These are phyloP conservation scores for Madoqua kirkii DNA, from an alignment of 2,113 vertebrate genomes.

Conservation along the genomic window DNA sequence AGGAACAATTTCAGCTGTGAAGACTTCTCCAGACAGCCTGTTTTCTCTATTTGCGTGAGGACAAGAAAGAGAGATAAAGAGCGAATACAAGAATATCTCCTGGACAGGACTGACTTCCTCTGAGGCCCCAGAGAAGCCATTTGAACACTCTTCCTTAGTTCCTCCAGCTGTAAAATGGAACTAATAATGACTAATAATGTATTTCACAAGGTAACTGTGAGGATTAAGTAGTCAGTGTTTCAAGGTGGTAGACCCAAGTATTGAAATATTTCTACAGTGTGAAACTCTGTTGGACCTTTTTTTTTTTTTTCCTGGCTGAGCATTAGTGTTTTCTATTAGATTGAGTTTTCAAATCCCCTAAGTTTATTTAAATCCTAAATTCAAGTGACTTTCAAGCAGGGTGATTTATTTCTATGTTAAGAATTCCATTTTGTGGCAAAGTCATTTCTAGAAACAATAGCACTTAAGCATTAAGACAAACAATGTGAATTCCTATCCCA, in stretches of 20 bases:
- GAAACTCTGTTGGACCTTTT: neutral
- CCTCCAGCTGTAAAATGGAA: slow-evolving; percentile 58
- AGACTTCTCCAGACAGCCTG: slow-evolving; percentile 40
- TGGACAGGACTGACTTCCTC: slow-evolving; percentile 28
- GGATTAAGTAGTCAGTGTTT: slow-evolving; percentile 9
- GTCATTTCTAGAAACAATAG: slow-evolving; percentile 1
- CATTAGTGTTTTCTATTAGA: neutral
- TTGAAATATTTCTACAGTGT: neutral
- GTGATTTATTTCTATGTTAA: slow-evolving; percentile 5
- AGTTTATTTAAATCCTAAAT: slow-evolving; percentile 19
- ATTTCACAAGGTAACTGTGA: slow-evolving; percentile 46
- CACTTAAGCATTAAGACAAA: neutral
- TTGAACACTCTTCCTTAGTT: slow-evolving; percentile 36
- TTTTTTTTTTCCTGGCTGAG: neutral
- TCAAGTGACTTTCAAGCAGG: neutral
- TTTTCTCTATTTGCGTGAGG: slow-evolving; percentile 44
- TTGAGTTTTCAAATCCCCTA: slow-evolving; percentile 16
- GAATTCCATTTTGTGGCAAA: slow-evolving; percentile 9
- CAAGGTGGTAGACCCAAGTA: neutral
- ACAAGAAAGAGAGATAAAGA: neutral
- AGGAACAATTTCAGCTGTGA: slow-evolving; percentile 11
- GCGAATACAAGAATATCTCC: slow-evolving; percentile 11
- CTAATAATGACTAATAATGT: slow-evolving; percentile 44
- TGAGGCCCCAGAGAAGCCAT: slow-evolving; percentile 60
- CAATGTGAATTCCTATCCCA: neutral